Evolutionary conservation across 2,888 invertebrate species (phyloP), one percentile per base, ranked within the genome.

Genomic region (Copidosoma aretas): DNA sequence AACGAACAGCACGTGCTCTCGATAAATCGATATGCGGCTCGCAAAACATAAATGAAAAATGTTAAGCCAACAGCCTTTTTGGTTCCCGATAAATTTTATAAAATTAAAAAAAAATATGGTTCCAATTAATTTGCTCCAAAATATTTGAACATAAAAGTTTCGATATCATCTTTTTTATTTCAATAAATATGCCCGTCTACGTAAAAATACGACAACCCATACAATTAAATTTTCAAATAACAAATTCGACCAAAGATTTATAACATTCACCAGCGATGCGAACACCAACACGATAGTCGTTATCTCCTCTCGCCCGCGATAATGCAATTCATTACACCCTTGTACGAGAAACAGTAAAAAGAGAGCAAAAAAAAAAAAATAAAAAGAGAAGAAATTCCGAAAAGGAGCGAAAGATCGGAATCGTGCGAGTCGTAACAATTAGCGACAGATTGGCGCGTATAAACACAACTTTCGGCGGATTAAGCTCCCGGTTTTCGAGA

Each of bases 361-460:
- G 21, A 12, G 21, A 25, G 59, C 19, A 52, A 53, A 41, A 17
- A 25, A 61, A 56, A 52, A 66, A 51, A 49, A 54, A 52, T 19
- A 41, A n/a, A 51, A 57, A 41, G 32, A 32, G 32, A 32, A 8
- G 32, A 5, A 32, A 32, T 32, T 32, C 32, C 3, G 32, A 32
- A 32, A 32, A 32, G 32, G 32, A 32, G 32, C 4, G 32, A 59
- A 32, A 58, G 21, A 21, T 43, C 61, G 24, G 58, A 60, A 58
- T 67, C 58, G 61, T n/a, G n/a, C 24, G 57, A 52, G 32, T 32
- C 67, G 41, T 57, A 62, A 67, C 67, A 67, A 67, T 67, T 67
- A 67, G 67, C 32, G 69, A 65, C 61, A 62, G 61, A 69, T 69
- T 62, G 59, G 24, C 49, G 53, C 58, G 52, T 57, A 65, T 58